Evolutionary conservation across 2,113 vertebrate species (phyloP), one percentile per base, ranked within the genome.

Genomic region (Dinomys branickii): DNA sequence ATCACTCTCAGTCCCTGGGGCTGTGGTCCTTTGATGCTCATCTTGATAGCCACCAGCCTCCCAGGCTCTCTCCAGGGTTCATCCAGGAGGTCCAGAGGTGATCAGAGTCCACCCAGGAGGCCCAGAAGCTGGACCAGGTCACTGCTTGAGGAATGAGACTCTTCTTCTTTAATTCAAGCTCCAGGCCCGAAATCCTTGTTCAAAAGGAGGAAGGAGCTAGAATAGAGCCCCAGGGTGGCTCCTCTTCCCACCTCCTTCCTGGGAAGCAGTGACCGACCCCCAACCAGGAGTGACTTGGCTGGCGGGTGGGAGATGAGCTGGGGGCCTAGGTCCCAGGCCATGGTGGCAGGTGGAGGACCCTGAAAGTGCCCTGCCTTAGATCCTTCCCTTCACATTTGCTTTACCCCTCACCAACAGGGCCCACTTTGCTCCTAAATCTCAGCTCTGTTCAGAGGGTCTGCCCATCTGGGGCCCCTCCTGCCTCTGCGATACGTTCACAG

Each of bases 1-100:
- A 0, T 47, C 2, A 11, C 35, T 50, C 28, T 38, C 20, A 22
- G 54, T 9, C 12, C 22, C 5, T 2, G 13, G 0, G 22, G 9
- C 54, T 22, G 0, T 2, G 20, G 22, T 35, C 24, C 77, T 78
- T 54, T 47, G 81, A 82, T 77, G 69, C 63, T 59, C 13, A 77
- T 35, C 35, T n/a, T 12, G 58, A 52, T 16, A 65, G 77, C 17
- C 52, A 38, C 35, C 3, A 0, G 24, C 24, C 26, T 52, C 58
- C 38, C 38, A 35, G 58, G 9, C 26, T 41, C 59, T 67, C 92
- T 63, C 0, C 0, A 47, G 63, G 83, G 8, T 17, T 50, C 0
- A 2, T n/a, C 71, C 56, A 28, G 52, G 92, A 93, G 52, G 28
- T 56, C 50, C 1, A 0, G 73, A 67, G 61, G 20, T 2, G 11